phyloP scores from a whole-genome alignment of 2,113 vertebrate species.

The Sander vitreus region DNA sequence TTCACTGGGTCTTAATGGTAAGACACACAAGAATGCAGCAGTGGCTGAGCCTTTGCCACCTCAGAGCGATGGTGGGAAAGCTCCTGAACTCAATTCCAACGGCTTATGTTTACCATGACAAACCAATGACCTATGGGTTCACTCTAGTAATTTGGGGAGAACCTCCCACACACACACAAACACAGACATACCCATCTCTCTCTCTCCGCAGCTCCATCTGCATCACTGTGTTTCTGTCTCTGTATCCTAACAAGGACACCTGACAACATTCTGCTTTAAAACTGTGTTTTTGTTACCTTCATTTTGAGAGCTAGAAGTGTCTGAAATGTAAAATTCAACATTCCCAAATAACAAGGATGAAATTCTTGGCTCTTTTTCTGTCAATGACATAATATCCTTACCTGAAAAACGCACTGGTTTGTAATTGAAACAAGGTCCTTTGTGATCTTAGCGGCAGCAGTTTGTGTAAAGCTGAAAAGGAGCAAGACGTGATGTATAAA shows the following conservation, averaged over 20 bases:
- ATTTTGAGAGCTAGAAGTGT: constrained; percentile 34
- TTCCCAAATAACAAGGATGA: constrained; percentile 60
- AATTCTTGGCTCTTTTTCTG: constrained; percentile 33
- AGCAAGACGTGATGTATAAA: constrained; percentile 85
- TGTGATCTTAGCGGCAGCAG: constrained; percentile 46
- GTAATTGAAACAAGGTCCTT: constrained; percentile 19
- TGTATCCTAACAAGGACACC: constrained; percentile 29
- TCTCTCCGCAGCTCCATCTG: constrained; percentile 10
- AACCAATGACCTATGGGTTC: constrained; percentile 75
- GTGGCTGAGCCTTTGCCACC: constrained; percentile 70
- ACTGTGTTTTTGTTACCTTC: constrained; percentile 6
- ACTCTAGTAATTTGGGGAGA: constrained; percentile 68
- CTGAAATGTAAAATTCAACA: constrained; percentile 23
- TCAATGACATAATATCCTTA: constrained; percentile 44
- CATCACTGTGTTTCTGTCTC: background rate
- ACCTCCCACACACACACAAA: constrained; percentile 44
- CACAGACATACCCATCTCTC: constrained; percentile 22
- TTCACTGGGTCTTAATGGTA: constrained; percentile 81
- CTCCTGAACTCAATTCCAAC: constrained; percentile 74
- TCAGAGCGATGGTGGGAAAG: constrained; percentile 75
- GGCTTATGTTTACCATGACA: constrained; percentile 79
- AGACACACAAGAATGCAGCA: constrained; percentile 81
- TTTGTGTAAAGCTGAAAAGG: constrained; percentile 80
- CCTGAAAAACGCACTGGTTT: constrained; percentile 11
- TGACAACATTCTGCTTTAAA: constrained; percentile 12